Evolutionary conservation across 2,113 vertebrate species (phyloP).

Genomic region (Dasyurus viverrinus): DNA sequence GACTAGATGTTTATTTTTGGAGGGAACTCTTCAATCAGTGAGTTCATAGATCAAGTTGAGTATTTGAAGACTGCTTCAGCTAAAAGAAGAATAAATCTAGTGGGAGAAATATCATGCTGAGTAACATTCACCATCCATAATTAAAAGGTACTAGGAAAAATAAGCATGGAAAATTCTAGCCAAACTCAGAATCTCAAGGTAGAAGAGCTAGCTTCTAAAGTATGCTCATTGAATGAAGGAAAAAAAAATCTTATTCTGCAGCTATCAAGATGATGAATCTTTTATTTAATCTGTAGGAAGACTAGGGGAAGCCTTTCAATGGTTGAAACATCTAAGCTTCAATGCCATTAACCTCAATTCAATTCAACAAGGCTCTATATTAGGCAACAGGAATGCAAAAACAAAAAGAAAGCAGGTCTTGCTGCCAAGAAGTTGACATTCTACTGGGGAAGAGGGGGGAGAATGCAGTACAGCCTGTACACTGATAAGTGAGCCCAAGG

Average conservation of each 20-base stretch:
- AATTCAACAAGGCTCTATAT: not conserved
- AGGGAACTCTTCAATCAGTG: not conserved
- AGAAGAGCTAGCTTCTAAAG: conserved; percentile 5
- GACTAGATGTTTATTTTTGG: not conserved
- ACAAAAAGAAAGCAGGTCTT: not conserved
- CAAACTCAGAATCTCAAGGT: conserved; percentile 27
- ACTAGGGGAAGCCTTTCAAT: not conserved
- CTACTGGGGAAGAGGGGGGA: not conserved
- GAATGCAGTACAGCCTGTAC: not conserved
- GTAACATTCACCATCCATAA: not conserved
- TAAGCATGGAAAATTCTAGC: not conserved
- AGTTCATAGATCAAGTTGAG: not conserved
- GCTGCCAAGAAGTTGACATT: not conserved
- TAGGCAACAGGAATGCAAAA: not conserved
- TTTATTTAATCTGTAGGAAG: conserved; percentile 23
- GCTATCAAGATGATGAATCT: conserved; percentile 1
- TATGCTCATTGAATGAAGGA: conserved; percentile 1
- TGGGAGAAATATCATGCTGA: not conserved
- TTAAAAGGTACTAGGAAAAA: conserved; percentile 9
- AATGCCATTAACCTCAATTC: not conserved
- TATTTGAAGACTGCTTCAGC: not conserved
- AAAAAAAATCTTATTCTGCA: not conserved
- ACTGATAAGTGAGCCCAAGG: not conserved
- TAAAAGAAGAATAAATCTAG: conserved; percentile 4
- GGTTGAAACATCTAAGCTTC: not conserved